Percentiles rank a stretch among this genome's conserved stretches.
These are phyloP conservation scores for Leptobrachium ailaonicum DNA, from an alignment of 2,113 vertebrate species.

Conservation along the genomic window DNA sequence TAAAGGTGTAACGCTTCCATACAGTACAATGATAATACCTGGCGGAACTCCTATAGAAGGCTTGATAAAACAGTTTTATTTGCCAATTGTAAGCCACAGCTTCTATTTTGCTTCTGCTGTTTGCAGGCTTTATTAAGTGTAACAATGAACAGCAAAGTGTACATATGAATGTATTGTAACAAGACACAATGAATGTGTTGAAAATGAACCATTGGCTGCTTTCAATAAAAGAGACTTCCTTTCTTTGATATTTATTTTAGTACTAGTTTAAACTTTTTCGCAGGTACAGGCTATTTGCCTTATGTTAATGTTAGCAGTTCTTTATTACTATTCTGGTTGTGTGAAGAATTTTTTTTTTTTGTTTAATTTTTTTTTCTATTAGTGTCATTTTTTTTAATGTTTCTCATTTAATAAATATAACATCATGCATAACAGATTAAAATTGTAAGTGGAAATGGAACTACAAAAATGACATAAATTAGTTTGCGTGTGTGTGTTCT, in stretches of 20 bases:
- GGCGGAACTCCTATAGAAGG: constrained; percentile 14
- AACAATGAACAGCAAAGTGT: constrained; percentile 18
- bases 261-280: background rate
- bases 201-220: background rate
- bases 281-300: no score
- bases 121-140: constrained; percentile 2
- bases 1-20: constrained; percentile 34
- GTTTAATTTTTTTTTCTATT: no score
- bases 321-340: no score
- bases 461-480: no score
- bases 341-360: no score
- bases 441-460: no score
- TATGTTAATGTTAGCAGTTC: no score
- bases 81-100: constrained; percentile 6
- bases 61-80: constrained; percentile 27
- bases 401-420: no score
- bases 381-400: no score
- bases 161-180: constrained; percentile 11
- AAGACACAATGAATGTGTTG: constrained; percentile 6
- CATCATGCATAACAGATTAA: no score
- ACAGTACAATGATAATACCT: constrained; percentile 27
- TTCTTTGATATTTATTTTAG: constrained; percentile 1
- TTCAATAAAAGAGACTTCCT: constrained; percentile 10
- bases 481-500: no score
- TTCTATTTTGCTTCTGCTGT: constrained; percentile 12